Percentiles rank a stretch among this genome's conserved stretches.
These are phyloP conservation scores for Pandemis corylana DNA, from an alignment of 2,888 invertebrate genomes.

Conservation along the genomic window DNA sequence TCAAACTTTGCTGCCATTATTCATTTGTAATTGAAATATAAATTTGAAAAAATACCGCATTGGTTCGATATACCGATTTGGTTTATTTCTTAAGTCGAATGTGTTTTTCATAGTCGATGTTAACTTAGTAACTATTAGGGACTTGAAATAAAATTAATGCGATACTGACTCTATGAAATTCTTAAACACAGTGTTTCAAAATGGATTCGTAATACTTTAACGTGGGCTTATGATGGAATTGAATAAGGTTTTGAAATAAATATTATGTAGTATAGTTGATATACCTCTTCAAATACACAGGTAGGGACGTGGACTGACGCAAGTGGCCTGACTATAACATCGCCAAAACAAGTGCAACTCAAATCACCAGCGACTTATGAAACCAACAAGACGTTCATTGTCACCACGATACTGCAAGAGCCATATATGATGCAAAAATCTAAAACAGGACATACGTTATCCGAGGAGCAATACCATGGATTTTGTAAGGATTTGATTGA, in stretches of 20 bases:
- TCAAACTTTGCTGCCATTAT: conserved; percentile 54
- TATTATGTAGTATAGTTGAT: too few species aligned
- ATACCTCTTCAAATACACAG: conserved; percentile 59
- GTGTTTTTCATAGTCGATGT: neutral
- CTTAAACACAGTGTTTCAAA: too few species aligned
- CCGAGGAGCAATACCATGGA: conserved; percentile 93
- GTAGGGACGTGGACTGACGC: conserved; percentile 95
- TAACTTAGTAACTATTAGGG: too few species aligned
- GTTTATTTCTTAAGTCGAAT: neutral
- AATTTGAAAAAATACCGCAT: conserved; percentile 26
- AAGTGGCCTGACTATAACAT: conserved; percentile 89
- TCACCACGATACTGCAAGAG: conserved; percentile 94
- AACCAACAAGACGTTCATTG: conserved; percentile 93
- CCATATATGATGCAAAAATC: conserved; percentile 93
- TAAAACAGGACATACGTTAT: conserved; percentile 85
- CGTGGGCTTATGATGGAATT: too few species aligned
- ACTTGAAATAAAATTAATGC: too few species aligned
- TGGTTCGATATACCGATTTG: neutral
- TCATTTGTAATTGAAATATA: conserved; percentile 42
- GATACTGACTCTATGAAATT: too few species aligned
- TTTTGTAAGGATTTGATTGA: conserved; percentile 97
- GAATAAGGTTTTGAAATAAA: too few species aligned
- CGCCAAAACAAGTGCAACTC: conserved; percentile 90
- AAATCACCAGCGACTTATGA: conserved; percentile 90
- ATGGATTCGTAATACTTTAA: too few species aligned